These are phyloP conservation scores for Salvelinus fontinalis DNA, from an alignment of 2,113 vertebrate species.

Conservation along the genomic window DNA sequence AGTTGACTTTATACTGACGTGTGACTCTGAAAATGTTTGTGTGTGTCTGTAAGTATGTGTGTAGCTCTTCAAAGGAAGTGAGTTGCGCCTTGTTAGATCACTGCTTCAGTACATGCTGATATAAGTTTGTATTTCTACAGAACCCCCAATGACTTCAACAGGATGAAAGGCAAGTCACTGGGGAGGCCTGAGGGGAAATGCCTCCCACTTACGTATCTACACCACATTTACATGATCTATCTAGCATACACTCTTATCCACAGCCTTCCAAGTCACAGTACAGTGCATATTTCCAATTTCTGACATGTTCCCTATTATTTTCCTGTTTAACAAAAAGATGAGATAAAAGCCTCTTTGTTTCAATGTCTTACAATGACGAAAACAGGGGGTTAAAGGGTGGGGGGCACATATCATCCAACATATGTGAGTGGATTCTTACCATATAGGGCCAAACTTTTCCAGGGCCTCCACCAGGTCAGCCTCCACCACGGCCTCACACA, in stretches of 20 bases:
- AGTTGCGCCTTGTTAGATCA: no score
- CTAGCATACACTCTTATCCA: background rate
- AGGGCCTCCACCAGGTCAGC: conserved; percentile 94
- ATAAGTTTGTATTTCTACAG: background rate
- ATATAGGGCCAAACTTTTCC: conserved; percentile 94
- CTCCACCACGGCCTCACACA: conserved; percentile 95
- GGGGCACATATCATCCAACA: conserved; percentile 53
- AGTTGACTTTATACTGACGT: background rate
- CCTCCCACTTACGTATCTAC: background rate
- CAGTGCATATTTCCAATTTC: background rate
- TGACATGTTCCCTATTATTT: background rate
- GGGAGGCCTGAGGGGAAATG: background rate
- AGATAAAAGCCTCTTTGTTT: background rate
- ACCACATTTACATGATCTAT: background rate
- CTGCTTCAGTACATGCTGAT: no score
- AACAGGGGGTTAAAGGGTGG: conserved; percentile 35
- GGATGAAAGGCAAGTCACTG: background rate
- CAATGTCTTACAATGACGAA: no score
- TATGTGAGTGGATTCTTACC: conserved; percentile 70
- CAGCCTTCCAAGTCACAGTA: background rate
- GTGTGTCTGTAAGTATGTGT: background rate
- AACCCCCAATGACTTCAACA: no score
- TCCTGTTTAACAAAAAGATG: no score
- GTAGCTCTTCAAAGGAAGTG: background rate
- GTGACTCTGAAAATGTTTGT: background rate